Evolutionary conservation across 2,113 vertebrate genomes (phyloP).

Genomic region (Cryptotis parvus): DNA sequence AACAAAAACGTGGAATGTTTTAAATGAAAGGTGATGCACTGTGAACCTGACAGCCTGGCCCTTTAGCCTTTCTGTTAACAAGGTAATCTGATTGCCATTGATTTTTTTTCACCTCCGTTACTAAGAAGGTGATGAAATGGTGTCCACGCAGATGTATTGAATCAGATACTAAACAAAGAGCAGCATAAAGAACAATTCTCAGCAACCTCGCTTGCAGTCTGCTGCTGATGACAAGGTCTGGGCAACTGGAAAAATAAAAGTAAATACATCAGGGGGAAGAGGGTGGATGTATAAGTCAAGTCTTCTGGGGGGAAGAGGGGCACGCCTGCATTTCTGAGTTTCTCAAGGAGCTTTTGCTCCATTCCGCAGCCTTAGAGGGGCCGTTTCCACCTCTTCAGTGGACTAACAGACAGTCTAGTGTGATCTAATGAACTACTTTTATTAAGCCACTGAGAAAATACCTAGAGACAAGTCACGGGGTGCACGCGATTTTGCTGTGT

Average conservation of each 20-base stretch:
- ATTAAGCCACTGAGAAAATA: slow-evolving; percentile 78
- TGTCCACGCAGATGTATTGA: slow-evolving; percentile 94
- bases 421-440: slow-evolving; percentile 84
- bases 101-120: slow-evolving; percentile 94
- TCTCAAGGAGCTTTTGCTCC: slow-evolving; percentile 66
- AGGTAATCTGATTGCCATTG: slow-evolving; percentile 97
- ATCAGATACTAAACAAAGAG: slow-evolving; percentile 93
- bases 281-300: too few species aligned
- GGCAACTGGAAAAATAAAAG: slow-evolving; percentile 84
- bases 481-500: slow-evolving; percentile 33
- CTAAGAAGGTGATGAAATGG: slow-evolving; percentile 94
- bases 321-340: neutral
- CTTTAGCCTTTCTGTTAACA: slow-evolving; percentile 94
- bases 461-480: slow-evolving; percentile 47
- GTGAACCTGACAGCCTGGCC: slow-evolving; percentile 92
- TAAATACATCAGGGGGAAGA: neutral
- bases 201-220: slow-evolving; percentile 90
- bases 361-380: slow-evolving; percentile 7
- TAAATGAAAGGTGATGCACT: slow-evolving; percentile 93
- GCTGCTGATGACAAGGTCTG: slow-evolving; percentile 93
- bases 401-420: slow-evolving; percentile 68
- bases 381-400: slow-evolving; percentile 70
- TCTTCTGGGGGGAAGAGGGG: too few species aligned
- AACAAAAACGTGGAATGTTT: slow-evolving; percentile 90
- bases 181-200: slow-evolving; percentile 94